A percentile compares a stretch with the other conserved stretches of the same genome.
Evolutionary conservation across 2,888 invertebrate species (phyloP).

Genomic region (Euspilapteryx auroguttella): DNA sequence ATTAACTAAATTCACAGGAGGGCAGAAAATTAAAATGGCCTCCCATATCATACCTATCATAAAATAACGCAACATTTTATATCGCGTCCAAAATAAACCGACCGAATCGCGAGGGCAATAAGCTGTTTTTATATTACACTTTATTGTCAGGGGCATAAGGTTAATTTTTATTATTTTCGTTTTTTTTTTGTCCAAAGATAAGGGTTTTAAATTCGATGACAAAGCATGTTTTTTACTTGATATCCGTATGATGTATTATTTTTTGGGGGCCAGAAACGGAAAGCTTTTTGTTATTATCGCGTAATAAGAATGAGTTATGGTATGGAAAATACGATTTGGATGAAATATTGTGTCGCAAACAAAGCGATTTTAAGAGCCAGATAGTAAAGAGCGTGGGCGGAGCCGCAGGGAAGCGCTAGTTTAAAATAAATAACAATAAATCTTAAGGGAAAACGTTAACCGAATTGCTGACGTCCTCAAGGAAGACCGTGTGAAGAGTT

Average conservation of each 20-base stretch:
- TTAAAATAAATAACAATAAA: no score
- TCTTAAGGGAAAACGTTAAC: no score
- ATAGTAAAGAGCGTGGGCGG: no score
- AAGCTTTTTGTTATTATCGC: slow-evolving; percentile 11
- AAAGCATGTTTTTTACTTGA: slow-evolving; percentile 12
- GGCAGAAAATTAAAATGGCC: slow-evolving; percentile 15
- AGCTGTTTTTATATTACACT: no score
- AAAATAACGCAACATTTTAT: slow-evolving; percentile 14
- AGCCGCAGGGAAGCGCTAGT: no score
- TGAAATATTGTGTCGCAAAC: slow-evolving; percentile 10
- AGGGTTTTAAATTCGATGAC: slow-evolving; percentile 9
- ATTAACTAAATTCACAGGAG: slow-evolving; percentile 20
- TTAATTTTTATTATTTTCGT: no score
- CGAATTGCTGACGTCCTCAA: no score
- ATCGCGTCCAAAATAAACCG: slow-evolving; percentile 14
- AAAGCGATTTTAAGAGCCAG: no score
- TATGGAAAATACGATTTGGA: slow-evolving; percentile 10
- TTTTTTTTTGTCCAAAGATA: slow-evolving; percentile 2
- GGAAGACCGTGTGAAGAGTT: no score
- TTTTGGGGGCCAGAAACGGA: slow-evolving; percentile 11
- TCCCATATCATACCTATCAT: no score
- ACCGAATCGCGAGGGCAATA: slow-evolving; percentile 8
- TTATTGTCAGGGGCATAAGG: no score
- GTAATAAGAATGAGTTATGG: slow-evolving; percentile 9
- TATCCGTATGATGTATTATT: slow-evolving; percentile 13